Conservation (phyloP, 2,888 invertebrate species). For the Noctuana brunneofusca region DNA sequence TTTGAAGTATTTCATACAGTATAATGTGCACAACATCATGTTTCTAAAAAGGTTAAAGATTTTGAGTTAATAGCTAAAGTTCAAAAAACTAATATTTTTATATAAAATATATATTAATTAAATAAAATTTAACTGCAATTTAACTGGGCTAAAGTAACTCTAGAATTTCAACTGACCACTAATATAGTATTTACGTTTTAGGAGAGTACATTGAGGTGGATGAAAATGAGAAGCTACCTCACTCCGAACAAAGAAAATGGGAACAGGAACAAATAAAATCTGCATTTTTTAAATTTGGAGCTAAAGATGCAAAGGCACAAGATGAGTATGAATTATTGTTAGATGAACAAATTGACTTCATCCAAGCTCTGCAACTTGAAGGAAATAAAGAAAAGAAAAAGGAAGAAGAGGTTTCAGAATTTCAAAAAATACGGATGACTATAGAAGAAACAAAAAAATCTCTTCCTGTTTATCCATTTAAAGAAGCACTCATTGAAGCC, state of each 20-base stretch:
- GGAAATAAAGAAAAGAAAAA: slow-evolving; percentile 83
- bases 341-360: slow-evolving; percentile 99
- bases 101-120: too few species aligned
- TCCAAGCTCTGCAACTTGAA: slow-evolving; percentile 93
- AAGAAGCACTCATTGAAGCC: slow-evolving; percentile 93
- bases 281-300: slow-evolving; percentile 96
- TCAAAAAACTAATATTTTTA: too few species aligned
- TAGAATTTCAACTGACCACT: too few species aligned
- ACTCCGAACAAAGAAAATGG: slow-evolving; percentile 96
- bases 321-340: slow-evolving; percentile 96
- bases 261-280: slow-evolving; percentile 98
- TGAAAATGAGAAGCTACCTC: slow-evolving; percentile 91
- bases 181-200: slow-evolving; percentile 51
- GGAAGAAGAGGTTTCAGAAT: slow-evolving; percentile 86
- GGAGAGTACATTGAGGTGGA: slow-evolving; percentile 92
- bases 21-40: too few species aligned
- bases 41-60: too few species aligned
- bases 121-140: too few species aligned
- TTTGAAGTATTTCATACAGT: too few species aligned
- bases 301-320: slow-evolving; percentile 89
- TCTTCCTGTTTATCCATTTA: slow-evolving; percentile 96
- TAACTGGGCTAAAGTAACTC: too few species aligned
- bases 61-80: too few species aligned
- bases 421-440: slow-evolving; percentile 86
- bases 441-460: slow-evolving; percentile 96